phyloP scores from a whole-genome alignment of 2,888 invertebrate genomes.

The Prosopocoilus inquinatus region DNA sequence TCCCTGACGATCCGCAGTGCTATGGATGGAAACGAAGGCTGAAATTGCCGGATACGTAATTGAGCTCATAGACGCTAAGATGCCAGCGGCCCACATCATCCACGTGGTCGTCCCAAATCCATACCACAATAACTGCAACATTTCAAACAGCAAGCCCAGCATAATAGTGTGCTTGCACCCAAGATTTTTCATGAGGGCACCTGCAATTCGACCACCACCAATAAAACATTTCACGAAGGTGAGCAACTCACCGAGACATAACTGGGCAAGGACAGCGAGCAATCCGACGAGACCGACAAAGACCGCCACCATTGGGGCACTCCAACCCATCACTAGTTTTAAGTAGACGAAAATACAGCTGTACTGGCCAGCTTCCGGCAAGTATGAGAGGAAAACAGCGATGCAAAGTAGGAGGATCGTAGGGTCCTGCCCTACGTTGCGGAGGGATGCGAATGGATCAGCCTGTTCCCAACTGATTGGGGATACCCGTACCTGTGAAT shows the following conservation, averaged over 20 bases:
- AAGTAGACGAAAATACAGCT: conserved; percentile 99
- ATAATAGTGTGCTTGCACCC: conserved; percentile 98
- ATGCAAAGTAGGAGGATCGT: conserved; percentile 96
- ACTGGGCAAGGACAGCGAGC: conserved; percentile 93
- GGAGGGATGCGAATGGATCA: conserved; percentile 93
- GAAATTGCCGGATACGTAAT: conserved; percentile 99
- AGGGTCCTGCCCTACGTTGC: conserved; percentile 91
- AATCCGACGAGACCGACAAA: conserved; percentile 97
- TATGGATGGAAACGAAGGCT: conserved; percentile 96
- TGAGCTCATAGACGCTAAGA: conserved; percentile 92
- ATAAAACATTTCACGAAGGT: not conserved
- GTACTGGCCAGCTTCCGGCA: conserved; percentile 98
- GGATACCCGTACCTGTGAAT: conserved; percentile 56
- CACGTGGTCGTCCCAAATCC: conserved; percentile 95
- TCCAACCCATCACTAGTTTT: conserved; percentile 94
- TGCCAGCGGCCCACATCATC: conserved; percentile 99
- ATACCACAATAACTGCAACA: conserved; percentile 96
- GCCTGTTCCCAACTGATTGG: conserved; percentile 97
- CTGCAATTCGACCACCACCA: conserved; percentile 22
- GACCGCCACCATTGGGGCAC: conserved; percentile 90
- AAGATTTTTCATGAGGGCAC: conserved; percentile 64
- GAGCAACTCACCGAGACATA: conserved; percentile 62
- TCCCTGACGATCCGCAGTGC: conserved; percentile 96
- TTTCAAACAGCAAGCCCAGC: conserved; percentile 93
- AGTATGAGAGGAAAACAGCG: conserved; percentile 95